A percentile compares a stretch with the other conserved stretches of the same genome.
Conservation (phyloP, 2,113 vertebrate genomes). For the Anarhynchus alexandrinus region DNA sequence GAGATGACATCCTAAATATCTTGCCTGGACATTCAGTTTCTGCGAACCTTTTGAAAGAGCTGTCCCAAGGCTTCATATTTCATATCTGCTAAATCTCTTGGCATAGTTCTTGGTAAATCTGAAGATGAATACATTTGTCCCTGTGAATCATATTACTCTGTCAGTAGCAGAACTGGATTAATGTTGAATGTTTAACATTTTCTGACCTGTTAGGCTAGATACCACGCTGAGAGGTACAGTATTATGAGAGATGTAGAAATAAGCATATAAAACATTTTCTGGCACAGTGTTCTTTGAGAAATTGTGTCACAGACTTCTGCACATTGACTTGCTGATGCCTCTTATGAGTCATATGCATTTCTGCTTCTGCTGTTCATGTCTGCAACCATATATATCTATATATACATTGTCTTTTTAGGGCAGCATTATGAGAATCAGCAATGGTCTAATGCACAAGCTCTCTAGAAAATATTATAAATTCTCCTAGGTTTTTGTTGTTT, state of each 20-base stretch:
- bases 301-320: background rate
- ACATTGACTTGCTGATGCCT: constrained; percentile 18
- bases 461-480: background rate
- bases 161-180: background rate
- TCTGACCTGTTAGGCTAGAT: background rate
- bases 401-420: background rate
- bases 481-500: background rate
- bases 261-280: background rate
- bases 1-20: background rate
- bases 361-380: constrained; percentile 7
- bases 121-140: background rate
- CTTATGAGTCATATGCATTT: background rate
- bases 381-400: background rate
- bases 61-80: background rate
- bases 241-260: background rate
- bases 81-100: background rate
- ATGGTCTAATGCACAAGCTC: background rate
- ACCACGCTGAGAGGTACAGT: background rate
- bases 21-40: background rate
- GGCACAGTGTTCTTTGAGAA: background rate
- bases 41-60: background rate
- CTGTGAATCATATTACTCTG: background rate
- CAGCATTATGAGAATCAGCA: background rate
- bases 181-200: background rate
- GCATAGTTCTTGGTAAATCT: background rate